Conservation (phyloP, 1,140 invertebrate species). For the Halesus radiatus region DNA sequence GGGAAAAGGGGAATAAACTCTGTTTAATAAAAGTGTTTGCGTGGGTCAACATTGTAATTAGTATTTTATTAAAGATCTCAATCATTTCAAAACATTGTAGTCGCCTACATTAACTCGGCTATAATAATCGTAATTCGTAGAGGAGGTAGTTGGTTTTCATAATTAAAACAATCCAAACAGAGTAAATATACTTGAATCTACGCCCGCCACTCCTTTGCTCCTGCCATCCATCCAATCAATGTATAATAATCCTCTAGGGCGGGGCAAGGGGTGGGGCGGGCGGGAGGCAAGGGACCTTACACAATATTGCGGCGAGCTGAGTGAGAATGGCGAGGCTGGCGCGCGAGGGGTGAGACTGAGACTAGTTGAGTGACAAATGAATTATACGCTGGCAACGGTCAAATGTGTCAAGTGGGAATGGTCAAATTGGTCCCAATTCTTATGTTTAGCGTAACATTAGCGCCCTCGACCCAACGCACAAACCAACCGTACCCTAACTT, state of each 20-base stretch:
- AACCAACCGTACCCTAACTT: neutral
- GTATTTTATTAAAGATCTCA: slow-evolving; percentile 35
- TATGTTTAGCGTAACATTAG: neutral
- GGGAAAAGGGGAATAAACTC: slow-evolving; percentile 18
- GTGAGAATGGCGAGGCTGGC: too few relatives aligned
- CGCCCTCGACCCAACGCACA: neutral
- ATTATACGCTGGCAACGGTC: neutral
- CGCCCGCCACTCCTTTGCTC: neutral
- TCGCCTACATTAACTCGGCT: slow-evolving; percentile 53
- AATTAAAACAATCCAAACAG: slow-evolving; percentile 32
- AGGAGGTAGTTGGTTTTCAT: slow-evolving; percentile 55
- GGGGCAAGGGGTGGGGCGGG: too few relatives aligned
- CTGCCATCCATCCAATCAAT: too few relatives aligned
- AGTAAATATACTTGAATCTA: slow-evolving; percentile 15
- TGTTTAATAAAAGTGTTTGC: neutral
- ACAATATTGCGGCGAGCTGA: too few relatives aligned
- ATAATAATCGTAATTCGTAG: slow-evolving; percentile 57
- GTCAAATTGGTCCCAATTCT: slow-evolving; percentile 26
- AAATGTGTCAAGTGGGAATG: slow-evolving; percentile 1
- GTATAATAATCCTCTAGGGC: too few relatives aligned
- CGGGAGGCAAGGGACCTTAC: too few relatives aligned
- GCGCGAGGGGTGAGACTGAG: too few relatives aligned
- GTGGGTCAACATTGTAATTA: slow-evolving; percentile 27
- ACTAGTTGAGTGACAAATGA: too few relatives aligned
- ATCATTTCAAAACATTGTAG: slow-evolving; percentile 38